phyloP scores from a whole-genome alignment of 2,888 invertebrate genomes.

The Cosmia trapezina region DNA sequence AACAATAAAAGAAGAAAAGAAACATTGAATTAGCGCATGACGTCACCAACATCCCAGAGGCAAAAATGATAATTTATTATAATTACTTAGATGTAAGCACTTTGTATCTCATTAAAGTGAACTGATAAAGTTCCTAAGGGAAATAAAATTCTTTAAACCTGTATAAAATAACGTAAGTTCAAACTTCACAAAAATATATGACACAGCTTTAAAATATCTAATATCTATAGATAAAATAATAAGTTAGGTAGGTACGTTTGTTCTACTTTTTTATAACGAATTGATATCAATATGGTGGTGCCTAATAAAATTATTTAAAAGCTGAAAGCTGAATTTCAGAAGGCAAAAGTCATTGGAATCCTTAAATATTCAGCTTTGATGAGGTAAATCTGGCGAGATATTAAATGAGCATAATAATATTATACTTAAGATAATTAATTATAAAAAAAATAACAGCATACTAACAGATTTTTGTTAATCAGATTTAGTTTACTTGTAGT shows the following conservation, averaged over 20 bases:
- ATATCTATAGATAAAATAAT: conserved; percentile 12
- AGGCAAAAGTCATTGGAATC: not conserved
- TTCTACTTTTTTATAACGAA: conserved; percentile 3
- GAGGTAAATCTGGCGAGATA: not conserved
- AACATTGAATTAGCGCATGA: too few species aligned
- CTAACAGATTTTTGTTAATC: not conserved
- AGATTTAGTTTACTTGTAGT: not conserved
- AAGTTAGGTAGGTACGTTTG: not conserved
- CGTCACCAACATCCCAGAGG: too few species aligned
- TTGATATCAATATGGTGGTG: not conserved
- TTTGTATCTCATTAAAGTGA: too few species aligned
- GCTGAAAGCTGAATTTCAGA: conserved; percentile 2
- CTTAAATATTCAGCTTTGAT: not conserved
- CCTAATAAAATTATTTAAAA: conserved; percentile 1
- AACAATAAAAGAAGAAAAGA: too few species aligned
- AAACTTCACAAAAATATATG: conserved; percentile 1
- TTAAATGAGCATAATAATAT: not conserved
- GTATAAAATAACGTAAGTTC: not conserved
- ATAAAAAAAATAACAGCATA: not conserved
- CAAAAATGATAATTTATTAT: too few species aligned
- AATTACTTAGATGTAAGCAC: too few species aligned
- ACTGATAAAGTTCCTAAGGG: too few species aligned
- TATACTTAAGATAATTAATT: not conserved
- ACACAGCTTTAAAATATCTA: conserved; percentile 1
- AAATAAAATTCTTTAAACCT: too few species aligned